Conservation (phyloP, 2,888 invertebrate species). For the Zygaena filipendulae region DNA sequence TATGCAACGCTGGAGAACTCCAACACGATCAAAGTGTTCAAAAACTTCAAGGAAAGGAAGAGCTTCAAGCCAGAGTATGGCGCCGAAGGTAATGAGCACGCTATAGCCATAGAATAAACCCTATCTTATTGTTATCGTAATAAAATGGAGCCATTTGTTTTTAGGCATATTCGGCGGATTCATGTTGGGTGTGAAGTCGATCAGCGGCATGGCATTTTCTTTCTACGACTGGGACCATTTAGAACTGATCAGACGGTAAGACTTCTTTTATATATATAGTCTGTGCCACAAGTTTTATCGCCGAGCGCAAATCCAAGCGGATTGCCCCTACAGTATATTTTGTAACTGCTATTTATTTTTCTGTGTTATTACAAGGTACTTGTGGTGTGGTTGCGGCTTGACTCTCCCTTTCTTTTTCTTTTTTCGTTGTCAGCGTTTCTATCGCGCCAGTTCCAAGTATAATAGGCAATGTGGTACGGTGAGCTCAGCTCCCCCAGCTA, state of each 20-base stretch:
- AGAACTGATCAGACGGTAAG: conserved; percentile 80
- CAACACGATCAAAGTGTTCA: conserved; percentile 92
- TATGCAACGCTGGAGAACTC: conserved; percentile 91
- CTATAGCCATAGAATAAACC: background rate
- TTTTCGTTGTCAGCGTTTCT: too few relatives aligned
- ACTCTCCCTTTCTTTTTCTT: too few relatives aligned
- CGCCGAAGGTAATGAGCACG: conserved; percentile 77
- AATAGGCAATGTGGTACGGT: too few relatives aligned
- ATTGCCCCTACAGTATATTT: too few relatives aligned
- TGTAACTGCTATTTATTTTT: too few relatives aligned
- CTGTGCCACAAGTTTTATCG: too few relatives aligned
- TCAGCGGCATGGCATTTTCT: conserved; percentile 92
- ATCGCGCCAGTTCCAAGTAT: too few relatives aligned
- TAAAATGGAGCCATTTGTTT: conserved; percentile 8
- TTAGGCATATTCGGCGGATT: conserved; percentile 90
- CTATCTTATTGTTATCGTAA: background rate
- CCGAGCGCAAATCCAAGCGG: too few relatives aligned
- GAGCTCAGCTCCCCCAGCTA: too few relatives aligned
- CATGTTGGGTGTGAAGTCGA: conserved; percentile 91
- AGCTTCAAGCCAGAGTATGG: conserved; percentile 97
- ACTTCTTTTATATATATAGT: conserved; percentile 2
- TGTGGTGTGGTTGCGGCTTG: too few relatives aligned
- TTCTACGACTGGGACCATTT: conserved; percentile 99
- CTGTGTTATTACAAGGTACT: too few relatives aligned
- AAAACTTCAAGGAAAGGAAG: conserved; percentile 98